These are phyloP conservation scores for Euglossa dilemma DNA, from an alignment of 1,140 invertebrate species.

Conservation along the genomic window DNA sequence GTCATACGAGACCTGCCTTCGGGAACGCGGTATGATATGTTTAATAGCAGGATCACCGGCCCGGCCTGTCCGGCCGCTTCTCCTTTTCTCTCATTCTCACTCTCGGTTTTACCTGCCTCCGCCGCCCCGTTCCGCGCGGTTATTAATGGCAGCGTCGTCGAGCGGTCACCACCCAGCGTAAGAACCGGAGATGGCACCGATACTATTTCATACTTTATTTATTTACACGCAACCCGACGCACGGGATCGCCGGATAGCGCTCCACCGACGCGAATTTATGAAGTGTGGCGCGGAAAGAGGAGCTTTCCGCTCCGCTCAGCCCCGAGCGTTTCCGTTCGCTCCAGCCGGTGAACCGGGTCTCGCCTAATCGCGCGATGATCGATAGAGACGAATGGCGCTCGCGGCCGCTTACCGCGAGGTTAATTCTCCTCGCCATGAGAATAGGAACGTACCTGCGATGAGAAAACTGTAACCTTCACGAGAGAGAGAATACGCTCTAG, in stretches of 20 bases:
- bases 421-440: too few species aligned
- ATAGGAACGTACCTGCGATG: background rate
- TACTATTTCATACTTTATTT: slow-evolving; percentile 71
- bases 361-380: slow-evolving; percentile 10
- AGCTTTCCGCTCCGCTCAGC: slow-evolving; percentile 30
- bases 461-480: background rate
- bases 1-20: slow-evolving; percentile 50
- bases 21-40: slow-evolving; percentile 57
- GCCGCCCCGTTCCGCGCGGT: slow-evolving; percentile 31
- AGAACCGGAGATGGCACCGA: slow-evolving; percentile 58
- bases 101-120: background rate
- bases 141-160: slow-evolving; percentile 67
- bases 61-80: background rate
- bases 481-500: background rate
- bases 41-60: slow-evolving; percentile 61
- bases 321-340: background rate
- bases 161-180: slow-evolving; percentile 58
- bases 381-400: background rate
- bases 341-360: background rate
- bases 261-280: slow-evolving; percentile 61
- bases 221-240: slow-evolving; percentile 67
- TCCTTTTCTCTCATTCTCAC: slow-evolving; percentile 24
- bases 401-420: background rate
- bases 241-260: slow-evolving; percentile 49
- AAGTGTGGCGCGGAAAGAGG: slow-evolving; percentile 55